A percentile compares a stretch with the other conserved stretches of the same genome.
phyloP scores from a whole-genome alignment of 2,113 vertebrate genomes.

The Narcine bancroftii region DNA sequence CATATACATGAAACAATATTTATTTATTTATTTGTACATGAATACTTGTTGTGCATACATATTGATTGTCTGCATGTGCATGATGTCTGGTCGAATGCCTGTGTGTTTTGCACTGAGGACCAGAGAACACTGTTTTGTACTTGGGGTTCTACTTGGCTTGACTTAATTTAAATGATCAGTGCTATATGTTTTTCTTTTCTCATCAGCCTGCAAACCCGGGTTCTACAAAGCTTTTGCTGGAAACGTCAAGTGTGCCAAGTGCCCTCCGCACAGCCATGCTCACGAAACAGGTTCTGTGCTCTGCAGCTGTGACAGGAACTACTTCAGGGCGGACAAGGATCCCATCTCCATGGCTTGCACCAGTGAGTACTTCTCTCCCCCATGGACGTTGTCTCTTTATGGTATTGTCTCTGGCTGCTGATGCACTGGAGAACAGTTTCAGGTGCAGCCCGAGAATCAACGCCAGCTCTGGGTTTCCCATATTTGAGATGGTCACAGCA shows the following conservation, averaged over 20 bases:
- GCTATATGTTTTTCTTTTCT: slow-evolving; percentile 42
- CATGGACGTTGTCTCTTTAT: slow-evolving; percentile 33
- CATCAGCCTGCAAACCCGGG: slow-evolving; percentile 78
- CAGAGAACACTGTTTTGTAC: too few relatives aligned
- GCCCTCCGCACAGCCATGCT: slow-evolving; percentile 85
- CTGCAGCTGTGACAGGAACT: slow-evolving; percentile 94
- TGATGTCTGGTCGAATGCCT: too few relatives aligned
- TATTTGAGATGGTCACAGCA: background rate
- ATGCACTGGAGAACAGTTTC: background rate
- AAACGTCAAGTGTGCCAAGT: slow-evolving; percentile 83
- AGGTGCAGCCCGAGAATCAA: background rate
- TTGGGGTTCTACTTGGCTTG: too few relatives aligned
- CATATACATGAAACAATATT: too few relatives aligned
- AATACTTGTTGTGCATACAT: too few relatives aligned
- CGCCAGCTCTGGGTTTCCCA: background rate
- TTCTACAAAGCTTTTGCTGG: slow-evolving; percentile 88
- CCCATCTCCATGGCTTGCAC: slow-evolving; percentile 94
- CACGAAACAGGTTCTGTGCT: slow-evolving; percentile 78
- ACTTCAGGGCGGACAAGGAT: slow-evolving; percentile 88
- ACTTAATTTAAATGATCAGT: background rate
- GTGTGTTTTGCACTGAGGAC: too few relatives aligned
- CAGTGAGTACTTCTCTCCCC: slow-evolving; percentile 64
- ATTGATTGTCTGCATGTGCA: too few relatives aligned
- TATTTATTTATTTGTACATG: too few relatives aligned
- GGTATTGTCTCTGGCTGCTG: background rate